Evolutionary conservation across 1,140 invertebrate species (phyloP).

Genomic region (Leptoteleia sp.): DNA sequence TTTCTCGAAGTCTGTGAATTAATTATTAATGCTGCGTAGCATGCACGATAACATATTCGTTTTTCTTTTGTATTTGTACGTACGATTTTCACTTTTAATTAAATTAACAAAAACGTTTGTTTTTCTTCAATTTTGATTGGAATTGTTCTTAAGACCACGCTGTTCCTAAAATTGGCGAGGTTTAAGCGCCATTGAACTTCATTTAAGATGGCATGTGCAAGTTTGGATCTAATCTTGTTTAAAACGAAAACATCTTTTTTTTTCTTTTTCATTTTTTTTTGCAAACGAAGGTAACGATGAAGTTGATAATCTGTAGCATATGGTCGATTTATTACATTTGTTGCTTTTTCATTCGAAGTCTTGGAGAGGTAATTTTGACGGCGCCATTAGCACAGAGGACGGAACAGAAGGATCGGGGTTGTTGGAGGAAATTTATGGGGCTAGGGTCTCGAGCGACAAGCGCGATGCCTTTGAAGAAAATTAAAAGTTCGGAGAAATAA

Average conservation of each 20-base stretch:
- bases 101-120: conserved; percentile 12
- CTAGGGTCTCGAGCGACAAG: conserved; percentile 57
- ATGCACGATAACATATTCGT: conserved; percentile 1
- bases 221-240: conserved; percentile 46
- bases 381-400: conserved; percentile 57
- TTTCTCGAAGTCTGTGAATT: conserved; percentile 15
- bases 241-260: conserved; percentile 52
- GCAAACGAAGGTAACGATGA: conserved; percentile 29
- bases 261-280: too few species aligned
- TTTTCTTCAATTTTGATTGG: conserved; percentile 10
- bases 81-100: conserved; percentile 18
- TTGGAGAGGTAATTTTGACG: conserved; percentile 63
- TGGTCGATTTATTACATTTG: conserved; percentile 63
- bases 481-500: conserved; percentile 68
- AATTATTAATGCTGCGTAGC: conserved; percentile 1
- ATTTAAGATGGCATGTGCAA: conserved; percentile 25
- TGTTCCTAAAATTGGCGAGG: too few species aligned
- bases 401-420: conserved; percentile 65
- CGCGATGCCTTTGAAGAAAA: conserved; percentile 65
- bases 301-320: conserved; percentile 58
- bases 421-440: conserved; percentile 65
- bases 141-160: neutral
- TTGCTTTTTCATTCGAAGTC: conserved; percentile 55
- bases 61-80: conserved; percentile 14
- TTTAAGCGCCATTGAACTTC: conserved; percentile 34